Base-by-base conservation (phyloP, 2,888 invertebrate genomes). In the Mystacides longicornis region DNA sequence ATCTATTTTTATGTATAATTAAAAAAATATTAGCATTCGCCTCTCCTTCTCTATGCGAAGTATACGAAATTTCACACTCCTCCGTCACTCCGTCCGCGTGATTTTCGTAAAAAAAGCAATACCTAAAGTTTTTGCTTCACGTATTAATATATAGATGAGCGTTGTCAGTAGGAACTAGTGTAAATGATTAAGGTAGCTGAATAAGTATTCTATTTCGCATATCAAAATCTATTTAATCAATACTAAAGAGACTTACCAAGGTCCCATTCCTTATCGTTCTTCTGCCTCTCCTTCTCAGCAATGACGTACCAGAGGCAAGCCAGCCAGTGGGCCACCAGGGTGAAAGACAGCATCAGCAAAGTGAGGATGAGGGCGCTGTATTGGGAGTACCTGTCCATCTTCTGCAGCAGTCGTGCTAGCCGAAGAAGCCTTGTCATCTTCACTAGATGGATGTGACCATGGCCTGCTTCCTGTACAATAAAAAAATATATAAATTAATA, bases 281-380 rank as follows among this genome's bases (percentile, higher is more conserved):
- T 77, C 51, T 83, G 79, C 61, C 87, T 81, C 71, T 95, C 95
- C 67, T 87, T 87, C 66, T 90, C 89, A 7, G 95, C 96, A 64
- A 96, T 93, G 64, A 93, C 91, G 74, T 90, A 96, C 96, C 96
- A 97, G 65, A 96, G 86, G 72, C 96, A 96, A 14, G 96, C 96
- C 60, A 96, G 78, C 96, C 96, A 96, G 72, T 97, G 96, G 2
- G 96, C 95, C 52, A 94, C 86, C 64, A 96, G 77, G 45, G 93
- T 89, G 75, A 96, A 97, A 65, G 89, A 92, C 55, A 94, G 81
- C 94, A 97, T 95, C 65, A 96, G 79, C 60, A 97, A 80, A 11
- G 94, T 93, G 62, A 96, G 79, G 66, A 97, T 94, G 74, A 96
- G 87, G 54, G 93, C 93, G 62, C 93, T 93, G 75, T 96, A 95